phyloP scores from a whole-genome alignment of 1,140 invertebrate genomes.

The Eufriesea mexicana region DNA sequence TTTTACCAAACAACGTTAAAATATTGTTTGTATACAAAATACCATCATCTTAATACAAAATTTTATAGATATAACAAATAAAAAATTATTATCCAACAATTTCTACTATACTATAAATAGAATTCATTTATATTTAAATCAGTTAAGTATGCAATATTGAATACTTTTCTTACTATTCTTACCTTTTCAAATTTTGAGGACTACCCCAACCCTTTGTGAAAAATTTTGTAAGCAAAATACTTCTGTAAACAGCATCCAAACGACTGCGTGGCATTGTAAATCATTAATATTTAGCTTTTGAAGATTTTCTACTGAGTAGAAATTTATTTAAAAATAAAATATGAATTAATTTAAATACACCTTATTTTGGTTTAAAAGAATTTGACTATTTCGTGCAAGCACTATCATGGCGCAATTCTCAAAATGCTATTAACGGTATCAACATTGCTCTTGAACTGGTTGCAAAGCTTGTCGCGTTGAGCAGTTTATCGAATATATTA shows the following conservation, averaged over 20 bases:
- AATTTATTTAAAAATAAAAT: background rate
- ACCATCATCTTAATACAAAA: no score
- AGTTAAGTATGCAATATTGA: background rate
- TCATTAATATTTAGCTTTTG: background rate
- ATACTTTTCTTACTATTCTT: slow-evolving; percentile 54
- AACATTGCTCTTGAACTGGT: slow-evolving; percentile 16
- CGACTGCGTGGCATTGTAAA: slow-evolving; percentile 87
- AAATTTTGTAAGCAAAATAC: slow-evolving; percentile 94
- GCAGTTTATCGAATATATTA: background rate
- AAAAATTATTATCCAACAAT: no score
- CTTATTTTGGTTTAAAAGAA: background rate
- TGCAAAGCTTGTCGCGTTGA: background rate
- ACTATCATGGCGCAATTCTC: slow-evolving; percentile 17
- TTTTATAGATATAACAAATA: no score
- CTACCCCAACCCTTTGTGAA: slow-evolving; percentile 98
- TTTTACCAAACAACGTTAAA: background rate
- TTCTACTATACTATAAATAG: background rate
- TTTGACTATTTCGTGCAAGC: background rate
- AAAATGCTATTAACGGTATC: background rate
- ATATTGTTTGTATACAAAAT: background rate
- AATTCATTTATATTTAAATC: background rate
- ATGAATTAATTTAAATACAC: background rate
- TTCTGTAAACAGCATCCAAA: slow-evolving; percentile 94
- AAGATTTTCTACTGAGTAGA: background rate
- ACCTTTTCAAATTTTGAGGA: slow-evolving; percentile 95